Evolutionary conservation across 2,888 invertebrate genomes (phyloP).

Genomic region (Cataglyphis rosenhaueri): DNA sequence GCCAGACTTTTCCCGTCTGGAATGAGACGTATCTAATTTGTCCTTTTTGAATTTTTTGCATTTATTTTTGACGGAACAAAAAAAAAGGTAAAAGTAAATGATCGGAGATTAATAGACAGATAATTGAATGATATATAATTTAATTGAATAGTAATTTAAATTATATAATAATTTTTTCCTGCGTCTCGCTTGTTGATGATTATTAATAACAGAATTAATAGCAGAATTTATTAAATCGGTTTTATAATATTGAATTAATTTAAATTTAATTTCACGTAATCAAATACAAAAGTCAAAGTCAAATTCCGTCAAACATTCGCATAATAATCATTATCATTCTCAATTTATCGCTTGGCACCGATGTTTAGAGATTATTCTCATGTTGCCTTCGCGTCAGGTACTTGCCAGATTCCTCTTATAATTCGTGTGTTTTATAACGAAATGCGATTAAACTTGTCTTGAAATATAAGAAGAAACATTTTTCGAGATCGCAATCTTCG

Average conservation of each 20-base stretch:
- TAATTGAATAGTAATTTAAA: neutral
- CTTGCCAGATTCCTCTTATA: slow-evolving; percentile 13
- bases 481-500: neutral
- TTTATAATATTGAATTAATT: neutral
- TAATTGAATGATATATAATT: neutral
- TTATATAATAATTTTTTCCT: neutral
- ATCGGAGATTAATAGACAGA: neutral
- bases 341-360: slow-evolving; percentile 80
- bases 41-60: neutral
- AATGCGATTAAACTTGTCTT: neutral
- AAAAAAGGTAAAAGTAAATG: neutral
- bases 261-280: neutral
- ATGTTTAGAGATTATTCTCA: slow-evolving; percentile 83
- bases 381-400: slow-evolving; percentile 48
- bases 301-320: slow-evolving; percentile 80
- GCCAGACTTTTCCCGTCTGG: slow-evolving; percentile 9
- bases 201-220: neutral
- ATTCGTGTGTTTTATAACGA: neutral
- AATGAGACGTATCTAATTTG: neutral
- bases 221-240: neutral
- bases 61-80: neutral
- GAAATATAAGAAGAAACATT: neutral
- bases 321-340: slow-evolving; percentile 83
- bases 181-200: neutral
- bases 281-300: slow-evolving; percentile 5